Base-by-base conservation (phyloP, 2,888 invertebrate species). In the Dryocosmus kuriphilus region DNA sequence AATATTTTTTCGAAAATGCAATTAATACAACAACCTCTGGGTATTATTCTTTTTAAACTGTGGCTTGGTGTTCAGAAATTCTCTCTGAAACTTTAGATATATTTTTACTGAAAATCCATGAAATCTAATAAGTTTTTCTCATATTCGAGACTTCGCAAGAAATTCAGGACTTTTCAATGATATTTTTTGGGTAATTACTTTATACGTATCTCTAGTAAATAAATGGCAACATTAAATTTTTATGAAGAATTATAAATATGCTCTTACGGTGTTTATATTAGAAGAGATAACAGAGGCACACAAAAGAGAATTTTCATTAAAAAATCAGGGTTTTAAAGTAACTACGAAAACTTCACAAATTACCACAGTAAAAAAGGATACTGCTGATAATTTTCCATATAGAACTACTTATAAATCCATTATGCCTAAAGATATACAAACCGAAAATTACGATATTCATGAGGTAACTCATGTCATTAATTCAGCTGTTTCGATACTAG, bases 241-340 rank as follows among this genome's bases (percentile, higher is more conserved):
- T 32, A 19, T 62, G 0, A 62, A n/a, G 1, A 9, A 22, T 9
- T 55, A 9, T 55, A 55, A 55, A 8, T n/a, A 7, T n/a, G 22
- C 35, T 24, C 41, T 6, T 41, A 8, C 55, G n/a, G 11, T 71
- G 22, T 27, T 41, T 35, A 86, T 85, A 78, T 80, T 86, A 75
- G 85, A 86, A 60, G 75, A 60, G 27, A 84, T 75, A 22, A 78
- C 79, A 74, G 83, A 82, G 78, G 81, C 77, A 19, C 73, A 77
- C 24, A 84, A 76, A 77, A 57, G 73, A 19, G 71, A 65, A 76
- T 73, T 63, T 24, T 65, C 16, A 32, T 11, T 6, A 63, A 35
- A 22, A 35, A 22, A 35, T n/a, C n/a, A 63, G 5, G 38, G 22
- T 32, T 32, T 22, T 38, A 38, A 35, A 35, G n/a, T 22, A 63